phyloP scores from a whole-genome alignment of 2,113 vertebrate genomes.

The Xenopus borealis region DNA sequence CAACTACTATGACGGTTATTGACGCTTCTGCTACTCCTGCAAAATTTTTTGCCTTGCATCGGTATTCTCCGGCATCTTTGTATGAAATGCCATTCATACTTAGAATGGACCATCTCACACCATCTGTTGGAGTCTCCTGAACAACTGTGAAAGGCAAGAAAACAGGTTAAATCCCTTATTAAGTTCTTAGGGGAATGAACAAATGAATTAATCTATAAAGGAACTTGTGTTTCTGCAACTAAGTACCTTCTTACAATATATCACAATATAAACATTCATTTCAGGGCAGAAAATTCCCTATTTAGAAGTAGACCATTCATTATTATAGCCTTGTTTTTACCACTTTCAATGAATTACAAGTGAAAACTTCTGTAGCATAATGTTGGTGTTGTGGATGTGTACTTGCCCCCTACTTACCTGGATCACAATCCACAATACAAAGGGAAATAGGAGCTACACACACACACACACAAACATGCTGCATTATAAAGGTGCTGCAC shows the following conservation, averaged over 20 bases:
- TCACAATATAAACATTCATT: slow-evolving; percentile 1
- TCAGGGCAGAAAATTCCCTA: too few species aligned
- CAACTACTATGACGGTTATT: slow-evolving; percentile 78
- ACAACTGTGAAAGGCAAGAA: slow-evolving; percentile 71
- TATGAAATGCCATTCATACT: slow-evolving; percentile 80
- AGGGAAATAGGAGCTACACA: too few species aligned
- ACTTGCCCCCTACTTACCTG: too few species aligned
- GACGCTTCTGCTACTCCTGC: slow-evolving; percentile 80
- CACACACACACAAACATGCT: too few species aligned
- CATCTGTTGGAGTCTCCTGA: slow-evolving; percentile 88
- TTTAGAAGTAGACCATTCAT: too few species aligned
- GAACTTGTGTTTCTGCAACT: slow-evolving; percentile 10
- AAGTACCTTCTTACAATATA: background rate
- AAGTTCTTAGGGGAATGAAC: slow-evolving; percentile 5
- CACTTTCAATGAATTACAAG: too few species aligned
- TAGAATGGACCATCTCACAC: slow-evolving; percentile 91
- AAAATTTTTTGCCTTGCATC: slow-evolving; percentile 88
- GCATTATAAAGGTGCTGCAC: too few species aligned
- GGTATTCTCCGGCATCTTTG: slow-evolving; percentile 87
- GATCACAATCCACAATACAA: too few species aligned
- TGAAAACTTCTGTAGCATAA: too few species aligned
- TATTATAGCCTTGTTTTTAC: too few species aligned
- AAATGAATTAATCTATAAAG: background rate
- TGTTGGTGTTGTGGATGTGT: too few species aligned
- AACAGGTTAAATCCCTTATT: slow-evolving; percentile 21